Base-by-base conservation (phyloP, 2,797 vertebrate species). In the Bovichtus diacanthus region DNA sequence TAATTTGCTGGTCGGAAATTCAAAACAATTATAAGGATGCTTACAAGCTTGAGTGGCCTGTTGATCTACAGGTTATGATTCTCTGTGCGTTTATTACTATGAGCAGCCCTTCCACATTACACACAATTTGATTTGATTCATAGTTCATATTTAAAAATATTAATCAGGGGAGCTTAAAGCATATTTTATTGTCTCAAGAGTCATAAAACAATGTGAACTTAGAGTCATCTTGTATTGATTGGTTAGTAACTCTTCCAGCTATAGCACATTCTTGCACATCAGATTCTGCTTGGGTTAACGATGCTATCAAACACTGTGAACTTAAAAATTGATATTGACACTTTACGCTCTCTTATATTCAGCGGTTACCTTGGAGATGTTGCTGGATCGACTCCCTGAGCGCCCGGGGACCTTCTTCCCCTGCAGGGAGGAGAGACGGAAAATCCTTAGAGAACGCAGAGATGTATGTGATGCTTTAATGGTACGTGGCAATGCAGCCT, bases 311-410 rank as follows among this genome's bases (percentile, higher is more conserved):
- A 72, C 44, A 49, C 41, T 27, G 15, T 66, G 64, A 82, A 29
- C 50, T 43, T 27, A 73, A 67, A 81, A 55, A 59, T 72, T 55
- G n/a, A 63, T 27, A 50, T 64, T 8, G 53, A 41, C 41, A 58
- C 72, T 78, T 59, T 70, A 43, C 59, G 60, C 1, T 39, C 34
- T 53, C 55, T 27, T 31, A 51, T 67, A 43, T 51, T 66, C 63
- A 58, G 65, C 6, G 5, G 86, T 84, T 96, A 99, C 97, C 96
- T 99, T 99, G 91, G 98, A 98, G 93, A 97, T 97, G 93, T 96
- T 98, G 94, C 97, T 98, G 69, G 97, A 97, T 92, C 96, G 95
- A 93, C 97, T 98, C 80, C 96, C 93, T 67, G 97, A 99, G 87
- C 95, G 94, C 15, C 97, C 94, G 56, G 96, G 94, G 60, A 94